phyloP scores from a whole-genome alignment of 2,797 vertebrate genomes.

The Momotus momota region DNA sequence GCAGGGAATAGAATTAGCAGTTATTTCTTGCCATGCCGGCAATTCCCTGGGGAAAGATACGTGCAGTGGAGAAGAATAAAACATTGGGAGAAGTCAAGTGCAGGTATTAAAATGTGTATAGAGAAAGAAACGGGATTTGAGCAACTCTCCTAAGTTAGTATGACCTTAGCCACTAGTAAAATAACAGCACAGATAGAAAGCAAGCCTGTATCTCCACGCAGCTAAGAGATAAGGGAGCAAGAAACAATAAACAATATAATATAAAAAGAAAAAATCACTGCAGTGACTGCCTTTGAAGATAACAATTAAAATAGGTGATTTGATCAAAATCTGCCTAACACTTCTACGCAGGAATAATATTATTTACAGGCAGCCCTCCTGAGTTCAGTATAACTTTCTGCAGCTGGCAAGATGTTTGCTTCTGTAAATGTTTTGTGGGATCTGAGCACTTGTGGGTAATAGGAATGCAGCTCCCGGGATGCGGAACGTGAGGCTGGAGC shows the following conservation, averaged over 20 bases:
- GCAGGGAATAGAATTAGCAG: slow-evolving; percentile 46
- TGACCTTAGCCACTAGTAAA: slow-evolving; percentile 54
- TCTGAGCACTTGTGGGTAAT: background rate
- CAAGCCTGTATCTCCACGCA: background rate
- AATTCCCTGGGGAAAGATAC: slow-evolving; percentile 19
- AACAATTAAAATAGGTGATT: slow-evolving; percentile 45
- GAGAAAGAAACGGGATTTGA: slow-evolving; percentile 43
- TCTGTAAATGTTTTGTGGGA: background rate
- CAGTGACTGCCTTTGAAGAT: slow-evolving; percentile 5
- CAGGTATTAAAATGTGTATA: slow-evolving; percentile 37
- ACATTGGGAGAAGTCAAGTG: slow-evolving; percentile 45
- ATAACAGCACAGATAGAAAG: background rate
- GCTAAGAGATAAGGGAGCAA: slow-evolving; percentile 32
- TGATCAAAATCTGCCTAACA: background rate
- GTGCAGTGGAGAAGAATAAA: slow-evolving; percentile 47
- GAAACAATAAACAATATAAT: background rate
- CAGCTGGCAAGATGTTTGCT: background rate
- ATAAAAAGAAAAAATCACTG: background rate
- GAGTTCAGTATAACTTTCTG: background rate
- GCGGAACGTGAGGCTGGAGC: rapidly evolving
- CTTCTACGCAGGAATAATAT: background rate
- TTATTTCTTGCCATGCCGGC: slow-evolving; percentile 49
- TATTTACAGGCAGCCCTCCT: background rate
- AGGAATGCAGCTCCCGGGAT: background rate
- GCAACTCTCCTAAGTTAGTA: slow-evolving; percentile 29